Evolutionary conservation across 2,888 invertebrate genomes (phyloP), one percentile per base, ranked within the genome.

Genomic region (Aromia moschata): DNA sequence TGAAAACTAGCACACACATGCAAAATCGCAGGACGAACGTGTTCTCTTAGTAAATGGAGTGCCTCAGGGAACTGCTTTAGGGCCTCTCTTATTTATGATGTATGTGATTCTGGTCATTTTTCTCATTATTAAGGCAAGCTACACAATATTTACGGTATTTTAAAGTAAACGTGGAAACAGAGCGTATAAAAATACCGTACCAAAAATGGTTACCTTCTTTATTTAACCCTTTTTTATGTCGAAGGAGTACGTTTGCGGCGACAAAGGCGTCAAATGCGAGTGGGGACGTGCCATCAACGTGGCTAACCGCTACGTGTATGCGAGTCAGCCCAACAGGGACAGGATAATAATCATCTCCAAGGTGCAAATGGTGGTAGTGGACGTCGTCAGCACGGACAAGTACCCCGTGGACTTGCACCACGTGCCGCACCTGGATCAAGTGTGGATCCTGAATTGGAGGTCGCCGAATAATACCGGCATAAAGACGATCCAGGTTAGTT

Each of bases 241-340:
- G 12, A 71, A 87, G 84, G 88, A 89, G 74, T 87, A 87, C 71
- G 87, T 89, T 16, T 91, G 90, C 74, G 89, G 89, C n/a, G 86
- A 87, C 69, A 86, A 88, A 74, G 87, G 83, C 57, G 83, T 84
- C 20, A 83, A 84, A 63, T 91, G 91, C 77, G 84, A 85, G 46
- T 91, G 91, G 91, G 90, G 90, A 1, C 82, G 85, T 12, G 88
- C 89, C 10, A 86, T 90, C 64, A 88, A 88, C 72, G 89, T 91
- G 3, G 87, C 86, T 40, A 86, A 89, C 74, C 82, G 87, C 63
- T 90, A 89, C 76, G 86, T 91, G 17, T 91, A 90, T 76, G 88
- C 87, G 11, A 87, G 87, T 0, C 91, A 91, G 77, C 90, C 91
- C 4, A 83, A 84, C 60, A 83, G 87, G 69, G 88, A 90, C 79